Base-by-base conservation (phyloP, 2,113 vertebrate genomes). In the Alexandromys fortis region DNA sequence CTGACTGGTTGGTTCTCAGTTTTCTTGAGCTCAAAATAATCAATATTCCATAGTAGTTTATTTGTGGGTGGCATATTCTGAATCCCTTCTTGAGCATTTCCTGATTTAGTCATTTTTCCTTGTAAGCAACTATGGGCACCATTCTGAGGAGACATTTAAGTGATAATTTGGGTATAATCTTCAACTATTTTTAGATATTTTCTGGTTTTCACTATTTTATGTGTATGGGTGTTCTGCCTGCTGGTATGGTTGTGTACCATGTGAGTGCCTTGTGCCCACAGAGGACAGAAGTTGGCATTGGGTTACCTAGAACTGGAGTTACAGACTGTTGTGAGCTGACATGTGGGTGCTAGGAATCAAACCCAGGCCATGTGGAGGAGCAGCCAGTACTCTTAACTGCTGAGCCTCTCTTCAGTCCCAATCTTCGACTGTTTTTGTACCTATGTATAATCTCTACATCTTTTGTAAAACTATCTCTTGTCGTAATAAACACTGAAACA, bases 401-500 rank as follows among this genome's bases (percentile, higher is more conserved):
- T 58, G 1, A n/a, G 10, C 79, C 35, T 61, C 52, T 38, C 79
- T 38, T 24, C 52, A 26, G 11, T 16, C 55, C 55, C 35, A 55
- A 7, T 96, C 97, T 96, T 97, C 81, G 92, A 90, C 78, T 97
- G 77, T 90, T 97, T 33, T 79, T 21, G 30, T 11, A 49, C 47
- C 47, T 52, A 35, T 2, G 9, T 79, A 35, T 96, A 90, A 92
- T 97, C 0, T 96, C 92, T 90, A 77, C 35, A 10, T 97, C 12
- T 78, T 91, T 91, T 70, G 61, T 94, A 96, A 97, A 97, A 94
- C 13, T 63, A 42, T 92, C 96, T 94, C 91, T 97, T 97, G 86
- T 86, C 65, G 73, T 88, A 76, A 97, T 67, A 97, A 97, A 97
- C 94, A 97, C 97, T 96, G 97, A 98, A 98, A 94, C 93, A 97